These are phyloP conservation scores for Tryphoninae sp. DNA, from an alignment of 2,888 invertebrate species.

Conservation along the genomic window DNA sequence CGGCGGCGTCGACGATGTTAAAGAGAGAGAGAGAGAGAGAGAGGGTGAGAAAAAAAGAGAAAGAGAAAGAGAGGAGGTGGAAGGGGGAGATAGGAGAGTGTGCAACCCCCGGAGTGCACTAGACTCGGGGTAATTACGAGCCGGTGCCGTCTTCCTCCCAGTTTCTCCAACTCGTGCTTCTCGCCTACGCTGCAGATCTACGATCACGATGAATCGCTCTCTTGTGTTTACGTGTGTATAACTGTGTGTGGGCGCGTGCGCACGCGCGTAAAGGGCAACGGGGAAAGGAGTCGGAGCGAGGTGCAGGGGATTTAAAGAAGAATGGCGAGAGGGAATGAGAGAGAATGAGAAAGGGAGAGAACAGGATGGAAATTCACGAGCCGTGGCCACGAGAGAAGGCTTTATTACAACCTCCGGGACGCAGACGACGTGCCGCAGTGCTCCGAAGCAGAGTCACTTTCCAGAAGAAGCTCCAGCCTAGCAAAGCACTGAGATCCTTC, in stretches of 20 bases:
- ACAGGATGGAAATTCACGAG: constrained; percentile 62
- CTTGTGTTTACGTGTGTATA: constrained; percentile 17
- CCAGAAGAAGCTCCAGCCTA: constrained; percentile 39
- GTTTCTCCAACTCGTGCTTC: constrained; percentile 48
- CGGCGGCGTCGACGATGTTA: constrained; percentile 41
- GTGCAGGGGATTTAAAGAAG: constrained; percentile 63
- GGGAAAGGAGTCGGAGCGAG: constrained; percentile 38
- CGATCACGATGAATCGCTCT: constrained; percentile 73
- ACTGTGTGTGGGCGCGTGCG: not conserved
- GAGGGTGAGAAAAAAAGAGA: too few species aligned
- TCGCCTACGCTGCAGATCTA: constrained; percentile 74
- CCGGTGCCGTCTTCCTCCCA: constrained; percentile 58
- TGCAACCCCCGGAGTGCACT: constrained; percentile 72
- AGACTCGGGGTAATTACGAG: constrained; percentile 76
- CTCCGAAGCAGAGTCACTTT: constrained; percentile 17
- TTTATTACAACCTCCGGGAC: constrained; percentile 62
- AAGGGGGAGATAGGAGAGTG: not conserved
- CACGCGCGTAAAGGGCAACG: constrained; percentile 23
- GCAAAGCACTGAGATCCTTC: constrained; percentile 21
- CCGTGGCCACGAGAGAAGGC: constrained; percentile 59
- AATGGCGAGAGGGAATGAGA: constrained; percentile 53
- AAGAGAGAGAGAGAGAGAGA: constrained; percentile 1
- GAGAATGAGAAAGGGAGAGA: constrained; percentile 34
- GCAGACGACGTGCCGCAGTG: constrained; percentile 29
- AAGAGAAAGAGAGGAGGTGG: too few species aligned